Conservation (phyloP, 2,888 invertebrate species). For the Napeogenes inachia region DNA sequence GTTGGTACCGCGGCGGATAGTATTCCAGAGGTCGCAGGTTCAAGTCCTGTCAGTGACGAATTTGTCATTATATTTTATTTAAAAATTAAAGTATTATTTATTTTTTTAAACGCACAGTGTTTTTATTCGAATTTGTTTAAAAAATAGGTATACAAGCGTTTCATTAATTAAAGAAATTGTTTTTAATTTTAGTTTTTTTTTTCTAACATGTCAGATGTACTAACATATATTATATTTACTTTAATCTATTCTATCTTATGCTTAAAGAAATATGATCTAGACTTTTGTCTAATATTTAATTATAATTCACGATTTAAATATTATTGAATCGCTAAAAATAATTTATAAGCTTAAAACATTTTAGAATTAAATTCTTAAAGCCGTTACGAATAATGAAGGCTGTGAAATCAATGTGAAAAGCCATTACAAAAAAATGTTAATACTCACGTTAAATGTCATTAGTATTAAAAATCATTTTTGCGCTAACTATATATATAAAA, state of each 20-base stretch:
- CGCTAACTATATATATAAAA: background rate
- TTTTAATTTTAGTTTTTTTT: constrained; percentile 10
- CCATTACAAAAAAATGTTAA: constrained; percentile 21
- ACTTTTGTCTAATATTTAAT: background rate
- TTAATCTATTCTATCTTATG: background rate
- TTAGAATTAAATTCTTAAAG: constrained; percentile 17
- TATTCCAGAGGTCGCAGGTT: too few relatives aligned
- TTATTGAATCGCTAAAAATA: background rate
- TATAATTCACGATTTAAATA: background rate
- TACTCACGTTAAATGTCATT: background rate
- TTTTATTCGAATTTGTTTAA: constrained; percentile 10
- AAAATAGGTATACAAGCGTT: constrained; percentile 7
- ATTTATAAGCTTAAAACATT: background rate
- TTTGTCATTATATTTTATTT: too few relatives aligned
- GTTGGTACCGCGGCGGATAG: too few relatives aligned
- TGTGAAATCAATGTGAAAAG: constrained; percentile 64
- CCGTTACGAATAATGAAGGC: constrained; percentile 60
- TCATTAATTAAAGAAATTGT: constrained; percentile 10
- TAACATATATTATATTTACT: too few relatives aligned
- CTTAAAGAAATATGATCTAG: background rate
- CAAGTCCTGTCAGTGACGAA: too few relatives aligned
- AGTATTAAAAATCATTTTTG: background rate
- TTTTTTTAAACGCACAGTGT: too few relatives aligned
- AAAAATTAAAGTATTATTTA: too few relatives aligned
- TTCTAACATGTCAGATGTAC: background rate